A percentile compares a stretch with the other conserved stretches of the same genome.
Evolutionary conservation across 2,888 invertebrate genomes (phyloP).

Genomic region (Melanchra persicariae): DNA sequence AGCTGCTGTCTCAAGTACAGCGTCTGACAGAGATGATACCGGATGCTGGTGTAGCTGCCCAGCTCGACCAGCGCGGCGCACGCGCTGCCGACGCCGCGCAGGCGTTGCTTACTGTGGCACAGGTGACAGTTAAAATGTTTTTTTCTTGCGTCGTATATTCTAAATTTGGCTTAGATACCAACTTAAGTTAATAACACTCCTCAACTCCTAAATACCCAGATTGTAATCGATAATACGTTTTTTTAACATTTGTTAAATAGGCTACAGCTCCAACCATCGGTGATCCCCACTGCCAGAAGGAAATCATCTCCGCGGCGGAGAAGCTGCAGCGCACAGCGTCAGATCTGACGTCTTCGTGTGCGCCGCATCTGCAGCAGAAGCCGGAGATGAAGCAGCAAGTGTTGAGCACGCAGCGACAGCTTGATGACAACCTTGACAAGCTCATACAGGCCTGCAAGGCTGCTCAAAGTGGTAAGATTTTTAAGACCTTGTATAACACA

Average conservation of each 20-base stretch:
- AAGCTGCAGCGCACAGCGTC: constrained; percentile 60
- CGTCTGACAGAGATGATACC: constrained; percentile 66
- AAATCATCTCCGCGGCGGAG: constrained; percentile 64
- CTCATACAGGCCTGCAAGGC: constrained; percentile 61
- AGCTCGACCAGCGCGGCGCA: constrained; percentile 68
- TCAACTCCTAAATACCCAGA: too few species aligned
- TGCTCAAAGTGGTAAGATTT: too few species aligned
- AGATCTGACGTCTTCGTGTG: constrained; percentile 57
- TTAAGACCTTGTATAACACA: neutral
- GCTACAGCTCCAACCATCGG: constrained; percentile 69
- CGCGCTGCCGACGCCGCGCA: constrained; percentile 69
- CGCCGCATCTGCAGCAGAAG: constrained; percentile 50
- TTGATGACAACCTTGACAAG: constrained; percentile 64
- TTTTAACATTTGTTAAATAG: constrained; percentile 47
- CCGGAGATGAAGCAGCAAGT: constrained; percentile 33
- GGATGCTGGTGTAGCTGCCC: constrained; percentile 48
- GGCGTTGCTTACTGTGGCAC: constrained; percentile 66
- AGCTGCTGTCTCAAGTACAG: constrained; percentile 71
- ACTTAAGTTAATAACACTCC: too few species aligned
- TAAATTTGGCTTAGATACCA: too few species aligned
- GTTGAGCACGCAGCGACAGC: constrained; percentile 9
- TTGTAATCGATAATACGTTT: too few species aligned
- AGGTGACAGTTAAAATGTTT: constrained; percentile 42
- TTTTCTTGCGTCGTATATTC: too few species aligned
- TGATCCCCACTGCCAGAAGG: constrained; percentile 66